These are phyloP conservation scores for Epizoanthus rinbou DNA, from an alignment of 92 coral and sea anemone species.

Conservation along the genomic window DNA sequence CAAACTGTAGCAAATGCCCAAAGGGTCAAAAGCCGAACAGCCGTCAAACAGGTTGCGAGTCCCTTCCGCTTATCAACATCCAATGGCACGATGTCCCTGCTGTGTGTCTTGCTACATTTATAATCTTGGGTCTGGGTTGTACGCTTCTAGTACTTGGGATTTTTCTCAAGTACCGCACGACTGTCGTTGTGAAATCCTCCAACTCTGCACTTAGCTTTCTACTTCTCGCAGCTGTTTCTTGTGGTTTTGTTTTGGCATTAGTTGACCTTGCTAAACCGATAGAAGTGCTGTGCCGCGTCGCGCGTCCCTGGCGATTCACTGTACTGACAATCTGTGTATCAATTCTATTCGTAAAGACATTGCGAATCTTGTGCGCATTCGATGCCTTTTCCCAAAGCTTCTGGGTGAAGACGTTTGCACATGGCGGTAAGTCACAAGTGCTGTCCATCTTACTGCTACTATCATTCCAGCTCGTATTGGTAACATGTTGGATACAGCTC, in stretches of 20 bases:
- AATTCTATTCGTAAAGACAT: slow-evolving; percentile 70
- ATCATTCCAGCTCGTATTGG: too few species aligned
- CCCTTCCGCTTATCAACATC: slow-evolving; percentile 57
- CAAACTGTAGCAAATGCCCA: slow-evolving; percentile 60
- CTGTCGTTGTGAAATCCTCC: slow-evolving; percentile 77
- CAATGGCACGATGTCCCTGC: slow-evolving; percentile 54
- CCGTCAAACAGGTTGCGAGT: slow-evolving; percentile 57
- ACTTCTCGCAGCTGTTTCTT: slow-evolving; percentile 53
- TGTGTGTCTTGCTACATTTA: slow-evolving; percentile 39
- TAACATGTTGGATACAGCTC: too few species aligned
- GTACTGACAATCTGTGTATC: slow-evolving; percentile 52
- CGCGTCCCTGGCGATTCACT: slow-evolving; percentile 60
- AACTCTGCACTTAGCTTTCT: slow-evolving; percentile 66
- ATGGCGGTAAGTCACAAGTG: too few species aligned
- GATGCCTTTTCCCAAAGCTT: slow-evolving; percentile 31
- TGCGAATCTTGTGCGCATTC: slow-evolving; percentile 75
- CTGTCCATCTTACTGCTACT: too few species aligned
- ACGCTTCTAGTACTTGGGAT: slow-evolving; percentile 49
- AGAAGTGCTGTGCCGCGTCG: slow-evolving; percentile 47
- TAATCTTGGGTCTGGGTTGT: slow-evolving; percentile 55
- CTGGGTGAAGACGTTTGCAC: slow-evolving; percentile 35
- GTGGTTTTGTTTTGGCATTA: slow-evolving; percentile 57
- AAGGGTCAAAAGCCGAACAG: slow-evolving; percentile 58
- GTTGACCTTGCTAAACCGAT: slow-evolving; percentile 61
- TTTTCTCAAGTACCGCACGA: slow-evolving; percentile 51